These are phyloP conservation scores for Lepus europaeus DNA, from an alignment of 2,113 vertebrate genomes.

Conservation along the genomic window DNA sequence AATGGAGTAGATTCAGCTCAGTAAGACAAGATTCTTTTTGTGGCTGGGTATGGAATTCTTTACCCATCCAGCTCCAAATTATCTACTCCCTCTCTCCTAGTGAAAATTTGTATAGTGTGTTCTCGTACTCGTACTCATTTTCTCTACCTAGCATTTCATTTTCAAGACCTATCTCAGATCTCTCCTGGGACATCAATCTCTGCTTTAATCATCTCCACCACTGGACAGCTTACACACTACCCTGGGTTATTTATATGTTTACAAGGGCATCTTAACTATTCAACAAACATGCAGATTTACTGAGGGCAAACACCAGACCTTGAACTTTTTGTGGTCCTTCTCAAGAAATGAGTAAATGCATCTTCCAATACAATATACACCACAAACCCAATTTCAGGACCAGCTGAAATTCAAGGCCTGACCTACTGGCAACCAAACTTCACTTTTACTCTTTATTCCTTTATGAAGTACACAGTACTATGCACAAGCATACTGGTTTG, in stretches of 20 bases:
- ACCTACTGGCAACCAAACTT: neutral
- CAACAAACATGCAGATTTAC: neutral
- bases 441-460: neutral
- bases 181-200: neutral
- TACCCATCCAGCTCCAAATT: neutral
- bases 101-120: neutral
- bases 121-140: constrained; percentile 3
- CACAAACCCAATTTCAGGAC: constrained; percentile 18
- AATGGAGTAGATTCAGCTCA: neutral
- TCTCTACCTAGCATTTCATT: constrained; percentile 23
- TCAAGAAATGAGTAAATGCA: constrained; percentile 31
- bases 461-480: neutral
- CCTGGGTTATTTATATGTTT: neutral
- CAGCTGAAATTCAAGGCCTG: constrained; percentile 42
- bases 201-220: constrained; percentile 31
- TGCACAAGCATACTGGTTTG: too few species aligned
- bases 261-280: neutral
- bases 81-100: neutral
- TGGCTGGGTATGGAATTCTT: too few species aligned
- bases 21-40: neutral
- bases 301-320: neutral
- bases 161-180: constrained; percentile 11
- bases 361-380: constrained; percentile 54
- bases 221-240: neutral
- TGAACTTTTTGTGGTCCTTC: constrained; percentile 6